Evolutionary conservation across 2,888 invertebrate genomes (phyloP).

Genomic region (Teleiodes luculella): DNA sequence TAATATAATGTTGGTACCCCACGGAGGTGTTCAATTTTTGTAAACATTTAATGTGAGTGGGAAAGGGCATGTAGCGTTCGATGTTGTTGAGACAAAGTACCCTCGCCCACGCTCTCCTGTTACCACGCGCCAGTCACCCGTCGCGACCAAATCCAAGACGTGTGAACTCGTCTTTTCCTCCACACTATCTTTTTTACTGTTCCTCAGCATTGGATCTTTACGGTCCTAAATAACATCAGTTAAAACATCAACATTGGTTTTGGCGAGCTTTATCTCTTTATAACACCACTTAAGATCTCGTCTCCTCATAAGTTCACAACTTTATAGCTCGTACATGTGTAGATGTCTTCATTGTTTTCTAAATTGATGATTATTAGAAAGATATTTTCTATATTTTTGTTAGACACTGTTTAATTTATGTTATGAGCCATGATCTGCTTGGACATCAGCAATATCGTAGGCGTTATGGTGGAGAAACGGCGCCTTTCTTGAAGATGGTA

Average conservation of each 20-base stretch:
- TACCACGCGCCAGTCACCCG: constrained; percentile 10
- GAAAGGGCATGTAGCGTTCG: constrained; percentile 14
- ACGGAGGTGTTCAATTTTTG: constrained; percentile 9
- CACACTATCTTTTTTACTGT: constrained; percentile 25
- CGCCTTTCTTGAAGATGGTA: not conserved
- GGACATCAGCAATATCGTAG: not conserved
- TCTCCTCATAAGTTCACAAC: constrained; percentile 6
- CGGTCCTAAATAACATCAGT: constrained; percentile 9
- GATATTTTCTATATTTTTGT: constrained; percentile 2
- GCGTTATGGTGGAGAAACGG: not conserved
- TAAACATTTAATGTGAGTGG: constrained; percentile 8
- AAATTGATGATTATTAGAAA: not conserved
- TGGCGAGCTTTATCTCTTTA: constrained; percentile 14
- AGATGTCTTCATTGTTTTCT: constrained; percentile 10
- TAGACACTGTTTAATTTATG: constrained; percentile 3
- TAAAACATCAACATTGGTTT: constrained; percentile 15
- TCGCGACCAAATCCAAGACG: constrained; percentile 12
- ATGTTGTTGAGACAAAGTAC: constrained; percentile 23
- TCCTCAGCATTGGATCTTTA: constrained; percentile 14
- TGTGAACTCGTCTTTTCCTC: constrained; percentile 25
- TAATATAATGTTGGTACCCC: constrained; percentile 4
- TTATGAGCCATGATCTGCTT: constrained; percentile 4
- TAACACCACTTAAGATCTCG: constrained; percentile 11
- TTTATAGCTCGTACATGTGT: constrained; percentile 6
- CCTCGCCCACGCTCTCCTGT: constrained; percentile 24